Conservation (phyloP, 2,797 vertebrate genomes). For the Sebastiscus tertius region DNA sequence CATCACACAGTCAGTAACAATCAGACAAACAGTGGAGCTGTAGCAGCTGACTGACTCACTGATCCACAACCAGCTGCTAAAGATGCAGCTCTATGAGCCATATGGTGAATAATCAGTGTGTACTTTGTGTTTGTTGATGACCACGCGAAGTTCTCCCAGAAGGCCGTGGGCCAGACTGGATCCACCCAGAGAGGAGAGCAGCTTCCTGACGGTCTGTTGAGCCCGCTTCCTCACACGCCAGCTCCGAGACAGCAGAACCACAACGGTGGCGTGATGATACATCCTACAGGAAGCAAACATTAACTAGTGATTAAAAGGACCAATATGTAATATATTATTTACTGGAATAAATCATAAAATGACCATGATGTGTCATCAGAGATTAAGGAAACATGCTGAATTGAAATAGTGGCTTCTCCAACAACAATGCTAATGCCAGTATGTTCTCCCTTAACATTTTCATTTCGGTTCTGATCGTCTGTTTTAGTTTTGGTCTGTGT, state of each 20-base stretch:
- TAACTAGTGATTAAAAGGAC: background rate
- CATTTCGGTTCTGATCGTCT: too few relatives aligned
- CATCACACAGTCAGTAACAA: background rate
- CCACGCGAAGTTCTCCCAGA: conserved; percentile 87
- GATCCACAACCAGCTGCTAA: background rate
- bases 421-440: too few relatives aligned
- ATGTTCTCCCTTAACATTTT: too few relatives aligned
- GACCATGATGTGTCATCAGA: too few relatives aligned
- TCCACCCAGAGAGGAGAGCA: conserved; percentile 90
- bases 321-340: too few relatives aligned
- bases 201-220: conserved; percentile 89
- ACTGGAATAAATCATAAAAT: too few relatives aligned
- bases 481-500: too few relatives aligned
- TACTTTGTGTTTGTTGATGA: conserved; percentile 94
- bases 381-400: too few relatives aligned
- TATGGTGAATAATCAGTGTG: background rate
- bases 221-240: conserved; percentile 92
- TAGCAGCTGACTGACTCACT: background rate
- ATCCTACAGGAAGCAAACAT: conserved; percentile 80
- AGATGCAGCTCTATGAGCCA: background rate
- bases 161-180: conserved; percentile 89
- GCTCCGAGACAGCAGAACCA: conserved; percentile 87
- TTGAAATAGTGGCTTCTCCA: too few relatives aligned
- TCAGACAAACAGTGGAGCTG: background rate
- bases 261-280: conserved; percentile 88